These are phyloP conservation scores for Acronicta psi DNA, from an alignment of 2,888 invertebrate species.

Conservation along the genomic window DNA sequence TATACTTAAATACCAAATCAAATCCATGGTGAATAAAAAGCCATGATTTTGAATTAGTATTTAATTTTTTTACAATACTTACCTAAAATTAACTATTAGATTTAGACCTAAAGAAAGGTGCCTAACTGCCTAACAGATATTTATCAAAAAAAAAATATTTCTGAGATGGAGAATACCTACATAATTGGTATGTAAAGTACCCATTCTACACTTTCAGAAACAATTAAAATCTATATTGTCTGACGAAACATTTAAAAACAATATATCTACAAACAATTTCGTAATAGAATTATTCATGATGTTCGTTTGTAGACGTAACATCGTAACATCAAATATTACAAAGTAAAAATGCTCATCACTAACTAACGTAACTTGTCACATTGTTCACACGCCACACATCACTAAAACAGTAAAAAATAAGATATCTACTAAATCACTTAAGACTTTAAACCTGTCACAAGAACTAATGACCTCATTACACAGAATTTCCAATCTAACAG, in stretches of 20 bases:
- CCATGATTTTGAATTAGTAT: background rate
- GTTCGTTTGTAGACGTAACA: conserved; percentile 26
- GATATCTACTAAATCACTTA: conserved; percentile 23
- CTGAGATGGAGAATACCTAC: background rate
- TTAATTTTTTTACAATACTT: background rate
- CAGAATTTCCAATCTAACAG: conserved; percentile 27
- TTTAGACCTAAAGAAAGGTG: background rate
- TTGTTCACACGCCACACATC: conserved; percentile 24
- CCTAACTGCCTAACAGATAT: background rate
- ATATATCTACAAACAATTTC: conserved; percentile 11
- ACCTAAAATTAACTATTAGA: background rate
- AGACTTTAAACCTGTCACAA: conserved; percentile 22
- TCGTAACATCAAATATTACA: conserved; percentile 35
- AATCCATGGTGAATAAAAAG: background rate
- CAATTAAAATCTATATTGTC: conserved; percentile 8
- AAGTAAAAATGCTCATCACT: conserved; percentile 29
- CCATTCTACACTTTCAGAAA: background rate
- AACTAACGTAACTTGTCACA: conserved; percentile 21
- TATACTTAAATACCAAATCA: background rate
- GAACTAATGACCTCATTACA: conserved; percentile 39
- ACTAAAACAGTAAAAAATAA: conserved; percentile 21
- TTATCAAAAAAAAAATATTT: background rate
- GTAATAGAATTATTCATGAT: conserved; percentile 26
- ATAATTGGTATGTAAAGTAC: background rate
- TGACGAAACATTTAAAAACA: conserved; percentile 1